A percentile compares a stretch with the other conserved stretches of the same genome.
Evolutionary conservation across 1,140 invertebrate species (phyloP).

Genomic region (Nylanderia fulva): DNA sequence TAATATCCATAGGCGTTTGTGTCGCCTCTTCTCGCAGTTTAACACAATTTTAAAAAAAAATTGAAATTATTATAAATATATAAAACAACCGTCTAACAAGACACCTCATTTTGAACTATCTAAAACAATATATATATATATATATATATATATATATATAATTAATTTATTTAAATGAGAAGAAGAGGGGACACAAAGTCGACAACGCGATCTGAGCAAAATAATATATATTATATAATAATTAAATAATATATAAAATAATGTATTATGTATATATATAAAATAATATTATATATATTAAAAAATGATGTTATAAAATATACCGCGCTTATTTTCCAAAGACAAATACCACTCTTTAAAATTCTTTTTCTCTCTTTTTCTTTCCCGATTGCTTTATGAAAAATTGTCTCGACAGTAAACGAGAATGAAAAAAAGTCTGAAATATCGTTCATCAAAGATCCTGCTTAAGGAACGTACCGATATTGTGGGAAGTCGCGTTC

Average conservation of each 20-base stretch:
- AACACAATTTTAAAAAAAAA: too few relatives aligned
- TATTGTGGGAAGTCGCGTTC: slow-evolving; percentile 20
- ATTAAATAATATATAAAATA: not conserved
- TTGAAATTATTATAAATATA: too few relatives aligned
- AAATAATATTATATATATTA: not conserved
- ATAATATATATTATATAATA: not conserved
- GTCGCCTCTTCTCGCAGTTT: too few relatives aligned
- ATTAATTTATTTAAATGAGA: not conserved
- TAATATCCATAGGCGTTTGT: too few relatives aligned
- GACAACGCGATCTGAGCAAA: not conserved
- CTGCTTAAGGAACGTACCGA: not conserved
- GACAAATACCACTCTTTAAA: not conserved
- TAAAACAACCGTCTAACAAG: too few relatives aligned
- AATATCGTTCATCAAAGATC: not conserved
- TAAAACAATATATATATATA: too few relatives aligned
- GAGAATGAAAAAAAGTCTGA: not conserved
- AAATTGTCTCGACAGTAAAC: not conserved
- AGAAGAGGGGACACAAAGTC: not conserved
- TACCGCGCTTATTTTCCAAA: not conserved
- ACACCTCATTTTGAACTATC: too few relatives aligned
- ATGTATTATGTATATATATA: too few relatives aligned
- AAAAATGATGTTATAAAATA: not conserved
- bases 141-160: too few relatives aligned
- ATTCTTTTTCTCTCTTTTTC: too few relatives aligned
- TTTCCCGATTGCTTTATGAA: not conserved